Evolutionary conservation across 2,113 vertebrate genomes (phyloP), one percentile per base, ranked within the genome.

Genomic region (Scatophagus argus): DNA sequence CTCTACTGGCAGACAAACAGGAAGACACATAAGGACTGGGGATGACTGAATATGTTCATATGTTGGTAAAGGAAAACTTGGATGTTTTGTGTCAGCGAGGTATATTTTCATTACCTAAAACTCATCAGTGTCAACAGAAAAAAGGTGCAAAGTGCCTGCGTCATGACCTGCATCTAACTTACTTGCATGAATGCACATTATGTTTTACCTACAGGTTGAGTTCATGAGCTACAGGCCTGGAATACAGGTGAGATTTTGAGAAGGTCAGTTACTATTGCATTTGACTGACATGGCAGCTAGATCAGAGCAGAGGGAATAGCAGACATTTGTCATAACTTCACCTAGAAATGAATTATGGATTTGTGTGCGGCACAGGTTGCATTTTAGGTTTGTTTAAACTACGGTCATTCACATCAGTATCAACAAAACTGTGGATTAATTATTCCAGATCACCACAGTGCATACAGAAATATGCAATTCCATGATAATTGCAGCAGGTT

Each of bases 1-100:
- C 78, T 88, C 91, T 83, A 63, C 83, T 82, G 92, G 92, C 34
- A 93, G 91, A 93, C 93, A 90, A 88, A 63, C 72, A 83, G 79
- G 70, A 88, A 25, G 61, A 83, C 88, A 91, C 62, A 76, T 7
- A 52, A 4, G 61, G 58, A 79, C 81, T 68, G 51, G 46, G 32
- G 62, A 73, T 76, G 58, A 88, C 79, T 66, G 65, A 69, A 59
- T 51, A 60, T 44, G 56, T 54, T 46, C n/a, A 36, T 31, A 23
- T 32, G 19, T 17, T 56, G 13, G 8, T 47, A 72, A 84, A 68
- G 13, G 8, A 0, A 67, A 27, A 86, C 54, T 25, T 69, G 7
- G 19, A 25, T 54, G 54, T 83, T 74, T 75, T 23, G 23, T 46
- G 3, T 36, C 3, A 21, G 8, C 54, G 16, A 49, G 27, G 39